These are phyloP conservation scores for Torymus tubicola DNA, from an alignment of 2,888 invertebrate genomes.

Conservation along the genomic window DNA sequence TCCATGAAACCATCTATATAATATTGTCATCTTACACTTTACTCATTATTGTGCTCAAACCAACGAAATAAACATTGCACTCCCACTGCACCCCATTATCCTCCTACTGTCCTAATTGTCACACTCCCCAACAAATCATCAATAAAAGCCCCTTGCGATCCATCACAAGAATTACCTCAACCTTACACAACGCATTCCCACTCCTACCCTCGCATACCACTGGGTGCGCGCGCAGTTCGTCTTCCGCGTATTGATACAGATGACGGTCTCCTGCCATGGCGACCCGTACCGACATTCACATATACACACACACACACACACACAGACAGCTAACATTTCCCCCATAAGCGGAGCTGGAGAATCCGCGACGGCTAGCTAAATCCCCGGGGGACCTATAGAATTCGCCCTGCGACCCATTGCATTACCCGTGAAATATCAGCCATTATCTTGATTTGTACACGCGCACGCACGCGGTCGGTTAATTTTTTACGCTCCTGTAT, in stretches of 20 bases:
- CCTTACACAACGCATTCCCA: too few relatives aligned
- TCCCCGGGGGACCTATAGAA: conserved; percentile 69
- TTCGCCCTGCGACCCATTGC: conserved; percentile 58
- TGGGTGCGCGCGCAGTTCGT: conserved; percentile 2
- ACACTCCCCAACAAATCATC: too few relatives aligned
- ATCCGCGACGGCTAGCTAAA: conserved; percentile 50
- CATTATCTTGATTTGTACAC: conserved; percentile 74
- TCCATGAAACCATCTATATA: too few relatives aligned
- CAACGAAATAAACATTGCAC: too few relatives aligned
- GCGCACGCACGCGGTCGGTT: conserved; percentile 45
- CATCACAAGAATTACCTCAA: too few relatives aligned
- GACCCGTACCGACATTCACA: not conserved
- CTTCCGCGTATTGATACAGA: conserved; percentile 68
- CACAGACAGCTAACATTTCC: not conserved
- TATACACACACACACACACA: not conserved
- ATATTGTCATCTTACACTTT: too few relatives aligned
- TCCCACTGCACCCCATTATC: not conserved
- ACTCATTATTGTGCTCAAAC: too few relatives aligned
- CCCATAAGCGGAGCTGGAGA: not conserved
- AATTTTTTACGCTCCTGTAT: conserved; percentile 45
- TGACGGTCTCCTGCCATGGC: conserved; percentile 60
- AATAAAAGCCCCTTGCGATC: too few relatives aligned
- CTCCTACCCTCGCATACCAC: too few relatives aligned
- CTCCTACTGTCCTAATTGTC: too few relatives aligned
- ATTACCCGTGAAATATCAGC: conserved; percentile 70